Evolutionary conservation across 2,888 invertebrate species (phyloP).

Genomic region (Drosophila koepferae): DNA sequence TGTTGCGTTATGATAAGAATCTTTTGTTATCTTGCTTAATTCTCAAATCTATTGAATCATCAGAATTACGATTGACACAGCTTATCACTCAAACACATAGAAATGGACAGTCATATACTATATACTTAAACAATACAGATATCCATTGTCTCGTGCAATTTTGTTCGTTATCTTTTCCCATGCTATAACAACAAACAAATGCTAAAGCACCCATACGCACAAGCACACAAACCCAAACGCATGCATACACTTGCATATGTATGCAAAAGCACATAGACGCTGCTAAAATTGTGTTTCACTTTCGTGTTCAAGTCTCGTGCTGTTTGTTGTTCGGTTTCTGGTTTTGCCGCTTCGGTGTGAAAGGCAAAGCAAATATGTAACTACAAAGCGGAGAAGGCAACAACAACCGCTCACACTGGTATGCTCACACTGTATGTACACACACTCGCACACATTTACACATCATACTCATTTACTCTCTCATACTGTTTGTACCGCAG

Average conservation of each 20-base stretch:
- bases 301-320: slow-evolving; percentile 75
- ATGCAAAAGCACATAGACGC: slow-evolving; percentile 35
- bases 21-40: slow-evolving; percentile 9
- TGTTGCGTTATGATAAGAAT: slow-evolving; percentile 36
- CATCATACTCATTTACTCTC: slow-evolving; percentile 31
- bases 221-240: slow-evolving; percentile 15
- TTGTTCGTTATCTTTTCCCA: slow-evolving; percentile 71
- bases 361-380: slow-evolving; percentile 60
- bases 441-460: neutral
- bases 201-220: slow-evolving; percentile 37
- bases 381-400: slow-evolving; percentile 45
- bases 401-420: slow-evolving; percentile 17
- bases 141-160: slow-evolving; percentile 62
- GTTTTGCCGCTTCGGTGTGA: slow-evolving; percentile 58
- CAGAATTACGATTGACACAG: slow-evolving; percentile 5
- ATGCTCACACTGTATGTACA: neutral
- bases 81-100: slow-evolving; percentile 35
- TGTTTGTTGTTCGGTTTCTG: slow-evolving; percentile 58
- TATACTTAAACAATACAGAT: slow-evolving; percentile 15
- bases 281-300: slow-evolving; percentile 70
- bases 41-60: slow-evolving; percentile 31
- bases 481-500: slow-evolving; percentile 36
- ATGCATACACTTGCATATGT: slow-evolving; percentile 21
- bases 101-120: neutral
- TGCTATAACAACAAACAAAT: slow-evolving; percentile 57